phyloP scores from a whole-genome alignment of 2,797 vertebrate genomes.

The Coendou prehensilis region DNA sequence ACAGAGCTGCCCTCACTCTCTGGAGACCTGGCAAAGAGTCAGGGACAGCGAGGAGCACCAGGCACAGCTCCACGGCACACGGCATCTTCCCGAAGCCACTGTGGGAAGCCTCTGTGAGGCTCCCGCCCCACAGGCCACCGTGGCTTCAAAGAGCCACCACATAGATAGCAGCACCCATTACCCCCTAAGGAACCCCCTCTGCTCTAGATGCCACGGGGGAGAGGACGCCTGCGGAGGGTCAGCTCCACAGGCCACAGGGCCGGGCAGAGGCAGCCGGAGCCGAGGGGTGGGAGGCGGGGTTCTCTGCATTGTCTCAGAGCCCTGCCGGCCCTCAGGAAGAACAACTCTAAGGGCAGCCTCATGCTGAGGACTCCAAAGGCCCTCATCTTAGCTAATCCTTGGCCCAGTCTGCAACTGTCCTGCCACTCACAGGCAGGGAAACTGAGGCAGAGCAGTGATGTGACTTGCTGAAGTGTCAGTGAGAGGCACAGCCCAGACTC shows the following conservation, averaged over 20 bases:
- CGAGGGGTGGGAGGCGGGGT: rapidly evolving
- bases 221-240: rapidly evolving
- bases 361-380: rapidly evolving
- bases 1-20: not conserved
- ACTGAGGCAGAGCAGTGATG: not conserved
- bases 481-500: not conserved
- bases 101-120: not conserved
- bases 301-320: not conserved
- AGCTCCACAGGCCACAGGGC: not conserved
- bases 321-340: not conserved
- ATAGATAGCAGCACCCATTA: rapidly evolving
- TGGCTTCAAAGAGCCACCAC: not conserved
- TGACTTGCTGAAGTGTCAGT: not conserved
- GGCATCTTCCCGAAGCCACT: not conserved
- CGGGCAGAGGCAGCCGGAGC: not conserved
- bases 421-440: not conserved
- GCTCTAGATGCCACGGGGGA: rapidly evolving
- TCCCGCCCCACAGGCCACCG: not conserved
- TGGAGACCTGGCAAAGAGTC: not conserved
- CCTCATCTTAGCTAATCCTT: not conserved
- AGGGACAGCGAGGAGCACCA: not conserved
- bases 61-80: rapidly evolving
- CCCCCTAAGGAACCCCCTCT: too few species aligned
- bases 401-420: too few species aligned
- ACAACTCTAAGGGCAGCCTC: not conserved